These are phyloP conservation scores for Sinocyclocheilus grahami DNA, from an alignment of 2,113 vertebrate species.

Conservation along the genomic window DNA sequence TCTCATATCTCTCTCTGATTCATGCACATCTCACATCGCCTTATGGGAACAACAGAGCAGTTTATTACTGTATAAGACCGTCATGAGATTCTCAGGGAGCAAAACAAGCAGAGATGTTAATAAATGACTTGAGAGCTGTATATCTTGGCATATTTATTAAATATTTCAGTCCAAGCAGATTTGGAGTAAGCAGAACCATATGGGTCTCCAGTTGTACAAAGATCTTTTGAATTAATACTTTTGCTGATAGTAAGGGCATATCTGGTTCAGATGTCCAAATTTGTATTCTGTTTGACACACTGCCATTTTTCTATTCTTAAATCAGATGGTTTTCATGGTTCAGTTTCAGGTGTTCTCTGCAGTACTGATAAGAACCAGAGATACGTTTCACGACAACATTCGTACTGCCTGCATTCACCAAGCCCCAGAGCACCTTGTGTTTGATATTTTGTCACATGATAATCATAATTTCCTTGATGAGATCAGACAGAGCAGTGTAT, in stretches of 20 bases:
- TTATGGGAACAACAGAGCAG: not conserved
- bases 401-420: not conserved
- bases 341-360: not conserved
- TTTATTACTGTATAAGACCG: not conserved
- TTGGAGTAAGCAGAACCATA: slow-evolving; percentile 44
- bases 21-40: not conserved
- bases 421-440: not conserved
- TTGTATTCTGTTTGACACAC: slow-evolving; percentile 40
- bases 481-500: slow-evolving; percentile 39
- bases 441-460: slow-evolving; percentile 37
- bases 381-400: not conserved
- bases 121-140: slow-evolving; percentile 48
- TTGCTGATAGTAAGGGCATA: slow-evolving; percentile 47
- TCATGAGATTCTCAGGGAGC: slow-evolving; percentile 44
- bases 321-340: slow-evolving; percentile 8
- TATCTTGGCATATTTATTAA: slow-evolving; percentile 54
- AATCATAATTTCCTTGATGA: slow-evolving; percentile 37
- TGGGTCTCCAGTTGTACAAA: slow-evolving; percentile 41
- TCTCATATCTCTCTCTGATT: not conserved
- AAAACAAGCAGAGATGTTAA: slow-evolving; percentile 45
- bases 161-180: slow-evolving; percentile 31
- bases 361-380: not conserved
- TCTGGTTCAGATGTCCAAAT: slow-evolving; percentile 53
- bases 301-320: slow-evolving; percentile 17
- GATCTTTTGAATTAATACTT: slow-evolving; percentile 53